A percentile compares a stretch with the other conserved stretches of the same genome.
phyloP scores from a whole-genome alignment of 2,888 invertebrate species.

The Scrobipalpa atriplicella region DNA sequence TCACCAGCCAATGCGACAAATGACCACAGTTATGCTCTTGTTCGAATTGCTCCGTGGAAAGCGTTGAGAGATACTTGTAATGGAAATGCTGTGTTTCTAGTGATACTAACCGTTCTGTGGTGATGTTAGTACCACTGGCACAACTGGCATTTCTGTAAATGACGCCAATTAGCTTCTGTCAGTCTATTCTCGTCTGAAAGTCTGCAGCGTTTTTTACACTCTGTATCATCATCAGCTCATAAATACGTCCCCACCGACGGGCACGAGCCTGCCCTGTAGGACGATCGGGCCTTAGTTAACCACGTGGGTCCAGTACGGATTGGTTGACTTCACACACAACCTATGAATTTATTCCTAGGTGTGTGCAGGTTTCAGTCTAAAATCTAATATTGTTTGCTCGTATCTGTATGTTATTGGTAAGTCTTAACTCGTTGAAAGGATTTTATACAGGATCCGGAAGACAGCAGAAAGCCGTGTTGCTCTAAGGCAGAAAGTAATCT shows the following conservation, averaged over 20 bases:
- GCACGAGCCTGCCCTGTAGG: too few relatives aligned
- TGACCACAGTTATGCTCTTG: conserved; percentile 6
- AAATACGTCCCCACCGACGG: too few relatives aligned
- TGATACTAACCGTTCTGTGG: background rate
- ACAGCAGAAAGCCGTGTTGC: too few relatives aligned
- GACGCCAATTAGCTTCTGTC: background rate
- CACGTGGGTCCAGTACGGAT: too few relatives aligned
- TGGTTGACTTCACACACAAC: too few relatives aligned
- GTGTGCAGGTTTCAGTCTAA: background rate
- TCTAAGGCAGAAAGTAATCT: too few relatives aligned
- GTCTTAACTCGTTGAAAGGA: too few relatives aligned
- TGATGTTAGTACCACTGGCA: conserved; percentile 2
- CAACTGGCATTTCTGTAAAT: conserved; percentile 13
- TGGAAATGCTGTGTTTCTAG: conserved; percentile 2
- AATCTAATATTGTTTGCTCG: background rate
- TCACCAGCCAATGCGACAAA: background rate
- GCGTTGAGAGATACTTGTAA: conserved; percentile 17
- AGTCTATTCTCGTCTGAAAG: background rate
- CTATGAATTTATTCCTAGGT: too few relatives aligned
- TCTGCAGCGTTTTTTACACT: background rate
- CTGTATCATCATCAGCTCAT: too few relatives aligned
- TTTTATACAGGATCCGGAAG: too few relatives aligned
- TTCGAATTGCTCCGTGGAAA: conserved; percentile 18
- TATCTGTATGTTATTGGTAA: background rate
- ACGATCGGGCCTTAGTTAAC: too few relatives aligned